phyloP scores from a whole-genome alignment of 2,888 invertebrate genomes.

The Microdon myrmicae region DNA sequence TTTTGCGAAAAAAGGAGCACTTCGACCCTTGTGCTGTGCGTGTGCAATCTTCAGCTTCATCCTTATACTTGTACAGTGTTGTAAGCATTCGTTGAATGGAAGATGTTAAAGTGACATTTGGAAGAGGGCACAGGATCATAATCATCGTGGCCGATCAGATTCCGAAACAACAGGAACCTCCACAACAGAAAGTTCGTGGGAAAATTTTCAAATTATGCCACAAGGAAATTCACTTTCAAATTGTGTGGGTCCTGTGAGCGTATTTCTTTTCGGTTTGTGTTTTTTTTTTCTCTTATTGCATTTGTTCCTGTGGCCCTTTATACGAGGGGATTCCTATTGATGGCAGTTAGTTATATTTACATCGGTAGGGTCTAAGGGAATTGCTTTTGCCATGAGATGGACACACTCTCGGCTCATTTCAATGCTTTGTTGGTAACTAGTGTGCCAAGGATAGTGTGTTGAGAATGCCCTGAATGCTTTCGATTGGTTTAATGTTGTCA shows the following conservation, averaged over 20 bases:
- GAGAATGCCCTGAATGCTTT: constrained; percentile 9
- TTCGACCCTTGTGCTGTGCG: constrained; percentile 14
- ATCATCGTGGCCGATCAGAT: constrained; percentile 25
- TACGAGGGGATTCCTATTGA: constrained; percentile 18
- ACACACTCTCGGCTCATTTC: constrained; percentile 57
- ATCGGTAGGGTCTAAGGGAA: constrained; percentile 14
- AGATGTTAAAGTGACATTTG: constrained; percentile 9
- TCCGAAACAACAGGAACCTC: constrained; percentile 25
- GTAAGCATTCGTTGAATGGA: constrained; percentile 29
- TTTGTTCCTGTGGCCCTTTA: constrained; percentile 19
- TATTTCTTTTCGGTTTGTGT: constrained; percentile 10
- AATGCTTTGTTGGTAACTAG: constrained; percentile 3
- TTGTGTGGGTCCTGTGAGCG: constrained; percentile 10
- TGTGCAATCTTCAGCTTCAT: constrained; percentile 17
- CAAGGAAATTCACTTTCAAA: constrained; percentile 32
- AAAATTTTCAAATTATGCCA: constrained; percentile 18
- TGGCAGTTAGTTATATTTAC: constrained; percentile 7
- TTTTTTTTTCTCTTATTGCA: constrained; percentile 32
- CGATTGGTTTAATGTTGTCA: constrained; percentile 26
- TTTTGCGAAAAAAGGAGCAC: constrained; percentile 30
- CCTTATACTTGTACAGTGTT: constrained; percentile 28
- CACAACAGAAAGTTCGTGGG: constrained; percentile 25
- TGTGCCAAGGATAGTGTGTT: no score
- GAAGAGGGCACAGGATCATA: constrained; percentile 28
- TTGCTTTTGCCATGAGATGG: constrained; percentile 57